These are phyloP conservation scores for Drosophila serrata DNA, from an alignment of 1,140 invertebrate species.

Conservation along the genomic window DNA sequence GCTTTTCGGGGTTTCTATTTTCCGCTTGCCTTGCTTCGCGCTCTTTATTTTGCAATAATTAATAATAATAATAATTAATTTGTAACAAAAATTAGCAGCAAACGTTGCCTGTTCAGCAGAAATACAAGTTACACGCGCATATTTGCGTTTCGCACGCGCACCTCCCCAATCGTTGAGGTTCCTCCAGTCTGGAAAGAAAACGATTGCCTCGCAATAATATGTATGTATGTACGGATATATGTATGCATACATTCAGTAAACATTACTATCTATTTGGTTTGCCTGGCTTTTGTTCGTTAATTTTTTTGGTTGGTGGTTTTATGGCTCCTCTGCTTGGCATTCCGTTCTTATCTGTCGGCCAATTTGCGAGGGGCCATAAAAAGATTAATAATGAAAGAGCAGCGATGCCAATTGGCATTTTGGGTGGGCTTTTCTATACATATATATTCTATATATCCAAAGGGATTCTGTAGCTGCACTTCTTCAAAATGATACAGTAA, in stretches of 20 bases:
- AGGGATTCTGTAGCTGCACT: slow-evolving; percentile 1
- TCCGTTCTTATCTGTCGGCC: slow-evolving; percentile 32
- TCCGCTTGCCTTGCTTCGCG: slow-evolving; percentile 29
- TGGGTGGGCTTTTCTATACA: slow-evolving; percentile 44
- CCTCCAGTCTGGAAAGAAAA: not conserved
- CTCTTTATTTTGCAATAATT: slow-evolving; percentile 40
- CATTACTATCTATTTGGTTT: slow-evolving; percentile 63
- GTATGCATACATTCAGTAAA: slow-evolving; percentile 22
- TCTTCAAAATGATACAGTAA: not conserved
- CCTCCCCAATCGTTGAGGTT: not conserved
- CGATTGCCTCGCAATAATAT: slow-evolving; percentile 11
- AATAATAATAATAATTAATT: slow-evolving; percentile 23
- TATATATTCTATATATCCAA: slow-evolving; percentile 1
- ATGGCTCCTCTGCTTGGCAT: slow-evolving; percentile 43
- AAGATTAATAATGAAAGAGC: slow-evolving; percentile 64
- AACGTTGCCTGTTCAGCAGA: slow-evolving; percentile 33
- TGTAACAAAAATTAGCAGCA: slow-evolving; percentile 42
- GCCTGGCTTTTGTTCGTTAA: slow-evolving; percentile 55
- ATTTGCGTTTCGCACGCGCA: slow-evolving; percentile 70
- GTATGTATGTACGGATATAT: not conserved
- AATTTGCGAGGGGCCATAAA: slow-evolving; percentile 66
- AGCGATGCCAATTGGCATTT: slow-evolving; percentile 51
- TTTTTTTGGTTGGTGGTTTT: slow-evolving; percentile 61
- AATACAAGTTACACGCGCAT: slow-evolving; percentile 54
- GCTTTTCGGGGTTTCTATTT: slow-evolving; percentile 13